Evolutionary conservation across 2,113 vertebrate genomes (phyloP).

Genomic region (Clarias batrachus): DNA sequence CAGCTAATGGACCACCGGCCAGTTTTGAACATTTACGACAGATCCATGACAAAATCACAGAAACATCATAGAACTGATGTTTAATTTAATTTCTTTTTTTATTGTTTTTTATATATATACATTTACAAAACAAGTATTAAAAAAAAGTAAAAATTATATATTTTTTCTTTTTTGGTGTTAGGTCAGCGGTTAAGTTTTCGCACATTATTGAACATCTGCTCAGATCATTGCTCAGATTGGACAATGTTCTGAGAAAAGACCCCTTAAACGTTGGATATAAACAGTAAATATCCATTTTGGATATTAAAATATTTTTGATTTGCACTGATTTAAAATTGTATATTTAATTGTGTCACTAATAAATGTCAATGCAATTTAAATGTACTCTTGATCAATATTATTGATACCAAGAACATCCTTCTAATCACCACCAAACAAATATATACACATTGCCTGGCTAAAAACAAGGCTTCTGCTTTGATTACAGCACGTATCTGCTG

Average conservation of each 20-base stretch:
- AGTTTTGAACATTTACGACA: slow-evolving; percentile 56
- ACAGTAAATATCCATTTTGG: not conserved
- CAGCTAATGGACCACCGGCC: slow-evolving; percentile 68
- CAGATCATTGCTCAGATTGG: not conserved
- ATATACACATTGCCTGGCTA: too few relatives aligned
- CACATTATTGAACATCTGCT: too few relatives aligned
- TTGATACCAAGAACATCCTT: not conserved
- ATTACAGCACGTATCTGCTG: too few relatives aligned
- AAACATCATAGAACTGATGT: not conserved
- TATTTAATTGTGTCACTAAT: not conserved
- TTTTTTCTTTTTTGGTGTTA: too few relatives aligned
- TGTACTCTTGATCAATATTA: not conserved
- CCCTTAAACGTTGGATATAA: not conserved
- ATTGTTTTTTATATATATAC: not conserved
- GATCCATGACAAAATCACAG: slow-evolving; percentile 57
- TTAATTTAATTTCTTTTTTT: not conserved
- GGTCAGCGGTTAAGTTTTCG: too few relatives aligned
- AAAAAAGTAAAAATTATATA: too few relatives aligned
- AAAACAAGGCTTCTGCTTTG: too few relatives aligned
- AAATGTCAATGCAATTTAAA: not conserved
- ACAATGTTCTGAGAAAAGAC: not conserved
- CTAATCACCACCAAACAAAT: too few relatives aligned
- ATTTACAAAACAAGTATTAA: too few relatives aligned
- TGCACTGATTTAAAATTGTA: not conserved
- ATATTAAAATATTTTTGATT: not conserved